Conservation (phyloP, 2,888 invertebrate genomes). For the Xestia rhomboidea region DNA sequence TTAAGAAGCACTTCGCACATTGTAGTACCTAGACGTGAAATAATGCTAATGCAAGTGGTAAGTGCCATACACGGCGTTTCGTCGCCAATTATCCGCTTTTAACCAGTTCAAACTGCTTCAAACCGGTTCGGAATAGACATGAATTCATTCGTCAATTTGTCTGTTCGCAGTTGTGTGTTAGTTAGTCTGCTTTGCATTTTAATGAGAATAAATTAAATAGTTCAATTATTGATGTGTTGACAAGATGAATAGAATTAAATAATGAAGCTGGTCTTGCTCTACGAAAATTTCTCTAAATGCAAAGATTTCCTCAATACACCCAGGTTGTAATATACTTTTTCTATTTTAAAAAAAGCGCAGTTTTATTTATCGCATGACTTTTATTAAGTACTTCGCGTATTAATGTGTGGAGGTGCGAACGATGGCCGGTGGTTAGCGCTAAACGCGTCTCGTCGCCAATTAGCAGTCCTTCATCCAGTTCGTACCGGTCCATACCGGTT, state of each 20-base stretch:
- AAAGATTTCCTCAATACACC: not conserved
- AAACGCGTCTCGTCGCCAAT: constrained; percentile 69
- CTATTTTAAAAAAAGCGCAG: constrained; percentile 20
- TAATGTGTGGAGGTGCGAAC: constrained; percentile 69
- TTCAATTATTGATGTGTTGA: not conserved
- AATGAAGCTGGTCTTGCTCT: not conserved
- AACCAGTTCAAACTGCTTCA: constrained; percentile 39
- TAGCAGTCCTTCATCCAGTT: constrained; percentile 59
- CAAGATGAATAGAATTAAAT: not conserved
- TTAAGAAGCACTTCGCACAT: constrained; percentile 50
- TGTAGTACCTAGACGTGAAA: constrained; percentile 55
- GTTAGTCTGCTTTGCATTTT: constrained; percentile 43
- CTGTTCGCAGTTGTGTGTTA: constrained; percentile 20
- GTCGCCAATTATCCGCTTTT: constrained; percentile 54
- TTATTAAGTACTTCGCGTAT: constrained; percentile 55
- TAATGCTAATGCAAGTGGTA: constrained; percentile 53
- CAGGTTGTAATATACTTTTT: not conserved
- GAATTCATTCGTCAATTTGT: constrained; percentile 42
- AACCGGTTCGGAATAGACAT: constrained; percentile 36
- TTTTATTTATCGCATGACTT: constrained; percentile 52
- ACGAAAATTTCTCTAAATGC: not conserved
- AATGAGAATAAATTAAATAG: constrained; percentile 25
- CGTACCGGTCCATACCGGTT: constrained; percentile 52
- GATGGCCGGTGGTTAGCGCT: constrained; percentile 64
- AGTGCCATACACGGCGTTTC: constrained; percentile 48